A percentile compares a stretch with the other conserved stretches of the same genome.
phyloP scores from a whole-genome alignment of 1,140 invertebrate species.

The Melitaea cinxia region DNA sequence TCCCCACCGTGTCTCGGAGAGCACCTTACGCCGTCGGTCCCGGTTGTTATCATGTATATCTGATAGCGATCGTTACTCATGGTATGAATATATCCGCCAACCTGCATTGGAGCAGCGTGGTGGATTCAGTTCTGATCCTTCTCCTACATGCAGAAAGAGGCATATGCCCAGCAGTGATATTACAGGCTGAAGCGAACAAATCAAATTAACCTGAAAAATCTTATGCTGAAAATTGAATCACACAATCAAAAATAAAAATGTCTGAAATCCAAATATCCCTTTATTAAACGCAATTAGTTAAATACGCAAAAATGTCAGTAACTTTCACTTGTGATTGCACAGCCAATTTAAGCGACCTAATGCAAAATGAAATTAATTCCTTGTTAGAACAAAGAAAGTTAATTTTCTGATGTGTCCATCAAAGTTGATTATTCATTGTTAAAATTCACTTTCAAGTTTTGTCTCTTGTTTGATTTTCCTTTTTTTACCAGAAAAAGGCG shows the following conservation, averaged over 20 bases:
- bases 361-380: constrained; percentile 39
- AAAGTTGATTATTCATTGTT: constrained; percentile 38
- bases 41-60: no score
- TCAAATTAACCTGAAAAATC: no score
- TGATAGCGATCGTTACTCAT: no score
- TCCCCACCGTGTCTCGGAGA: no score
- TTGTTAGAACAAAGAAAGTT: constrained; percentile 42
- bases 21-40: no score
- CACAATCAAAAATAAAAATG: background rate
- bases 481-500: constrained; percentile 3
- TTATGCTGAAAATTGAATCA: no score
- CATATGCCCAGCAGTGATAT: no score
- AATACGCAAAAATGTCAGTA: constrained; percentile 19
- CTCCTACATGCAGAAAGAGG: no score
- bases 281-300: constrained; percentile 16
- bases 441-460: constrained; percentile 31
- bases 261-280: constrained; percentile 23
- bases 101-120: no score
- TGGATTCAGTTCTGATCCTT: no score
- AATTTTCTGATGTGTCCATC: constrained; percentile 40
- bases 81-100: no score
- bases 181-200: no score
- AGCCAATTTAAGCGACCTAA: constrained; percentile 28
- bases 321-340: constrained; percentile 17
- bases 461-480: constrained; percentile 13